A percentile compares a stretch with the other conserved stretches of the same genome.
Evolutionary conservation across 2,113 vertebrate species (phyloP).

Genomic region (Gavia stellata): DNA sequence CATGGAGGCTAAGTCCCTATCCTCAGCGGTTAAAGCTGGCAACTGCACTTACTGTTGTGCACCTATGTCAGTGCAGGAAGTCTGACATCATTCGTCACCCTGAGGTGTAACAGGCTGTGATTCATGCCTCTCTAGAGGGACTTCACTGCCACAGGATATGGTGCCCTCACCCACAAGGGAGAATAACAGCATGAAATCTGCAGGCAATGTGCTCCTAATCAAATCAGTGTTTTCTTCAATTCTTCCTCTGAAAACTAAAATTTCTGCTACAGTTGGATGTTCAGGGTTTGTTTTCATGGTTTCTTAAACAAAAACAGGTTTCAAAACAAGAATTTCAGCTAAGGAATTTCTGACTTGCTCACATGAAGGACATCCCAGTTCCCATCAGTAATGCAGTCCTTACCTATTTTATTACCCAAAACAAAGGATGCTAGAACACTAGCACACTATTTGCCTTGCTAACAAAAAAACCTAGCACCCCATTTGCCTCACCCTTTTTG

Average conservation of each 20-base stretch:
- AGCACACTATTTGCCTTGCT: neutral
- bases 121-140: neutral
- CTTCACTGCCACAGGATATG: neutral
- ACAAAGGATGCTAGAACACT: neutral
- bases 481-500: neutral
- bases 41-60: neutral
- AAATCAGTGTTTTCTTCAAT: neutral
- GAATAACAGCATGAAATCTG: neutral
- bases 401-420: neutral
- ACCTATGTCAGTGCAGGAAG: neutral
- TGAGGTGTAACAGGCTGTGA: neutral
- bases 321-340: neutral
- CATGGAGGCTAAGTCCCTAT: accelerated
- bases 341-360: neutral
- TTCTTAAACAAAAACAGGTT: neutral
- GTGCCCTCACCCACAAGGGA: neutral
- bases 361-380: neutral
- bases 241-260: neutral
- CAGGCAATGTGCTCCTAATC: neutral
- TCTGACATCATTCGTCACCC: neutral
- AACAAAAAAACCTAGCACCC: neutral
- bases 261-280: neutral
- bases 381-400: neutral
- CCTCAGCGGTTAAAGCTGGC: neutral
- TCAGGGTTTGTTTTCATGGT: neutral